phyloP scores from a whole-genome alignment of 2,797 vertebrate species.

The Lacerta viridis region DNA sequence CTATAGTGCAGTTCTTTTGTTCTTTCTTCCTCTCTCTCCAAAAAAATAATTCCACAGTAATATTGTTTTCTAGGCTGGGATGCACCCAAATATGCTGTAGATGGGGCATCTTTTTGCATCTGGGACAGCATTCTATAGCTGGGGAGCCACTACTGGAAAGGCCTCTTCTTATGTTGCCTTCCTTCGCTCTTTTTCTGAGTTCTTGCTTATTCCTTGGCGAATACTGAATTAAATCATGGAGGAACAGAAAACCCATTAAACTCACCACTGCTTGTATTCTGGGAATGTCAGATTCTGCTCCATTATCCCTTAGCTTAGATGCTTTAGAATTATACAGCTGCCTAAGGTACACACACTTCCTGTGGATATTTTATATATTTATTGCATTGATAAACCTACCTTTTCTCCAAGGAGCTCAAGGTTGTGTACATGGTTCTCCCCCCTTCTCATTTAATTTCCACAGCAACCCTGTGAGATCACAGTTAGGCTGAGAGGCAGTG shows the following conservation, averaged over 20 bases:
- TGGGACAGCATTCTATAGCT: too few relatives aligned
- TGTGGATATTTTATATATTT: background rate
- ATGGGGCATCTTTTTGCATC: background rate
- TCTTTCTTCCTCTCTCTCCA: background rate
- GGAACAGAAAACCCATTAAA: background rate
- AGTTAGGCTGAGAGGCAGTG: too few relatives aligned
- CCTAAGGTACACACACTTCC: background rate
- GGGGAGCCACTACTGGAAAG: too few relatives aligned
- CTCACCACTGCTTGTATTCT: background rate
- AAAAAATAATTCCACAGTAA: background rate
- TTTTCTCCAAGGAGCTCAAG: too few relatives aligned
- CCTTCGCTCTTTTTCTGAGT: background rate
- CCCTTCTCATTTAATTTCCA: too few relatives aligned
- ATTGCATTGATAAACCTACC: background rate
- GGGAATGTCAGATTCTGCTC: background rate
- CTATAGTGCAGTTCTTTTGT: slow-evolving; percentile 25
- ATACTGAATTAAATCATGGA: background rate
- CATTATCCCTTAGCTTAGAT: background rate
- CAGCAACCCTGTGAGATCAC: too few relatives aligned
- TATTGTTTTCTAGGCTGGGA: slow-evolving; percentile 44
- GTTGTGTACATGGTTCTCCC: too few relatives aligned
- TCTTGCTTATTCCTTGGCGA: background rate
- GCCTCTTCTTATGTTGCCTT: too few relatives aligned
- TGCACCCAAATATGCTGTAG: background rate
- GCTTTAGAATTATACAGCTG: background rate